Evolutionary conservation across 2,797 vertebrate species (phyloP), one percentile per base, ranked within the genome.

Genomic region (Pipistrellus pipistrellus): DNA sequence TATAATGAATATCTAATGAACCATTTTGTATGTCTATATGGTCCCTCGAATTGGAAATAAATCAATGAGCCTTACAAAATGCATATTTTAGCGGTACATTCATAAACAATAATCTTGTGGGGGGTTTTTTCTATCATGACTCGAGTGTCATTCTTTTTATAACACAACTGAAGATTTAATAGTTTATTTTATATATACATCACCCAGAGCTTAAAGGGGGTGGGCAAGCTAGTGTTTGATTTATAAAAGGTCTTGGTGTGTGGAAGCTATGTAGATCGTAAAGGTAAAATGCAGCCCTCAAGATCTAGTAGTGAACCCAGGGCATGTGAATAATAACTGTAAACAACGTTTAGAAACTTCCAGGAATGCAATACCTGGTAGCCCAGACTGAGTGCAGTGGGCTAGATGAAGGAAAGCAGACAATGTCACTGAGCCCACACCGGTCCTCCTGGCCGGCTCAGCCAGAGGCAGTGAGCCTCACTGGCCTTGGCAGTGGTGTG

Each of bases 1-100:
- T 93, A 77, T 90, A 94, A 93, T 92, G 94, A 96, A 96, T 96
- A 95, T 69, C 96, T 88, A 96, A 96, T 97, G 93, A 96, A 92
- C 81, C 95, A 68, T 95, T 96, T 76, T 96, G 85, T 93, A 80
- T 77, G 80, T 93, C 83, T 95, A 17, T 85, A 93, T 93, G 85
- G 69, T 72, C 95, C 92, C 92, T 90, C 4, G 5, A 92, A 93
- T 93, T 96, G 85, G 80, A 94, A 95, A 96, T 93, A 96, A 97
- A 93, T 93, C 96, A 96, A 94, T 90, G 95, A 96, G 78, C 83
- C 95, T 95, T 96, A 93, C 59, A 93, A 93, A 96, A 93, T 73
- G 80, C 85, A 93, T 93, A 93, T 88, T 95, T 86, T 90, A 84
- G 53, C n/a, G 48, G 72, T 55, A 59, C 86, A 75, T 90, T 92